phyloP scores from a whole-genome alignment of 2,888 invertebrate genomes.

The Taphrorychus bicolor region DNA sequence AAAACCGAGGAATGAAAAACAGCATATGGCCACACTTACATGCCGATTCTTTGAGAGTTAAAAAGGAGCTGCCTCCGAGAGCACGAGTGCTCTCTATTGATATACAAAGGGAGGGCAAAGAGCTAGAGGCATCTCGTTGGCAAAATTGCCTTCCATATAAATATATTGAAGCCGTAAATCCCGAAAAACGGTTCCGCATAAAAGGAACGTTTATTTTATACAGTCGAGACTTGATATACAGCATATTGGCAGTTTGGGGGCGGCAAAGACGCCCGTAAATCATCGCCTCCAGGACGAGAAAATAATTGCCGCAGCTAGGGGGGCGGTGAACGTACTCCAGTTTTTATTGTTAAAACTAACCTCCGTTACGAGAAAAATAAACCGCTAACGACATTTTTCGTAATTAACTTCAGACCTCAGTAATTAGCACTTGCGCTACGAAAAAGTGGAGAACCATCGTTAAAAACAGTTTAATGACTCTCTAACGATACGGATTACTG shows the following conservation, averaged over 20 bases:
- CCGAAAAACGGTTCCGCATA: slow-evolving; percentile 58
- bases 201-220: slow-evolving; percentile 60
- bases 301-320: slow-evolving; percentile 32
- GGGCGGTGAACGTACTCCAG: slow-evolving; percentile 23
- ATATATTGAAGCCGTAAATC: slow-evolving; percentile 62
- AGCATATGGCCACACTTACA: too few species aligned
- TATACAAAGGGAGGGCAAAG: slow-evolving; percentile 17
- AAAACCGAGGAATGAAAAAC: too few species aligned
- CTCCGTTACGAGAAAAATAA: not conserved
- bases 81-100: slow-evolving; percentile 7
- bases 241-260: slow-evolving; percentile 48
- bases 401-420: not conserved
- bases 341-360: not conserved
- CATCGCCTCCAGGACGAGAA: slow-evolving; percentile 28
- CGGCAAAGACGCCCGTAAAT: slow-evolving; percentile 19
- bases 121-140: slow-evolving; percentile 41
- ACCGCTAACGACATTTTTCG: not conserved
- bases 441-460: not conserved
- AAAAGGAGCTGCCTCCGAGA: not conserved
- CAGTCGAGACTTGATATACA: slow-evolving; percentile 53
- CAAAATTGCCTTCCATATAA: slow-evolving; percentile 62
- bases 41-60: too few species aligned
- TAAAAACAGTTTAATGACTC: slow-evolving; percentile 8
- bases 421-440: not conserved
- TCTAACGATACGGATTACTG: not conserved